phyloP scores from a whole-genome alignment of 64 coral and sea anemone species.

The Pachyseris speciosa region DNA sequence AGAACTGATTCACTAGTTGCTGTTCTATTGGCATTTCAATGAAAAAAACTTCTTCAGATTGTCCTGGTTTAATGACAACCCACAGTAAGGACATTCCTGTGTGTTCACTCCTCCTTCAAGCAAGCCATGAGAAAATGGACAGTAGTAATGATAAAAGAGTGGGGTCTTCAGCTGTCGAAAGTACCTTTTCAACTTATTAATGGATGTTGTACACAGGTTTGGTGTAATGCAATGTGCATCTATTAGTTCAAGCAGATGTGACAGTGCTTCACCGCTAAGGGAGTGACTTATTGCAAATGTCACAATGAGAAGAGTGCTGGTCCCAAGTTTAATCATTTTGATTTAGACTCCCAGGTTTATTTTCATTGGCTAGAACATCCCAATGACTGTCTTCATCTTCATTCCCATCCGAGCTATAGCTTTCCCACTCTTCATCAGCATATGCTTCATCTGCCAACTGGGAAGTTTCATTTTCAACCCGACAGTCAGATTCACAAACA shows the following conservation, averaged over 20 bases:
- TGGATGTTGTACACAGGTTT: slow-evolving; percentile 71
- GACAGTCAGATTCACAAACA: too few relatives aligned
- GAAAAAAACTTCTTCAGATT: slow-evolving; percentile 19
- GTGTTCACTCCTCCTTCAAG: slow-evolving; percentile 19
- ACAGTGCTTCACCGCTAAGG: slow-evolving; percentile 63
- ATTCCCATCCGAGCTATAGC: too few relatives aligned
- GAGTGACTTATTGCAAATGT: slow-evolving; percentile 40
- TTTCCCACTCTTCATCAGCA: too few relatives aligned
- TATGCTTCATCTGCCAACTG: too few relatives aligned
- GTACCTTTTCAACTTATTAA: slow-evolving; percentile 34
- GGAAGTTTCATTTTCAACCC: too few relatives aligned
- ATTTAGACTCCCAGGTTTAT: too few relatives aligned
- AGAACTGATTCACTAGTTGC: slow-evolving; percentile 41
- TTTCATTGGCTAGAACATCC: too few relatives aligned
- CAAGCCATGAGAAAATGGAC: slow-evolving; percentile 55
- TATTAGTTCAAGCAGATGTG: slow-evolving; percentile 47
- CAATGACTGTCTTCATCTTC: too few relatives aligned
- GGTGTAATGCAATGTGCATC: slow-evolving; percentile 61
- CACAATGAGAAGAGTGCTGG: slow-evolving; percentile 62
- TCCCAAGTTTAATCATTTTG: too few relatives aligned
- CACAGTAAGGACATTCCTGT: slow-evolving; percentile 13
- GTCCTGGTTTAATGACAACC: not conserved
- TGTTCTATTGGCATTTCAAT: slow-evolving; percentile 61
- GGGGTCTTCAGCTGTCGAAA: slow-evolving; percentile 70
- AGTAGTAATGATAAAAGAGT: slow-evolving; percentile 72